These are phyloP conservation scores for Sebastiscus albofasciatus DNA, from an alignment of 2,797 vertebrate genomes.

Conservation along the genomic window DNA sequence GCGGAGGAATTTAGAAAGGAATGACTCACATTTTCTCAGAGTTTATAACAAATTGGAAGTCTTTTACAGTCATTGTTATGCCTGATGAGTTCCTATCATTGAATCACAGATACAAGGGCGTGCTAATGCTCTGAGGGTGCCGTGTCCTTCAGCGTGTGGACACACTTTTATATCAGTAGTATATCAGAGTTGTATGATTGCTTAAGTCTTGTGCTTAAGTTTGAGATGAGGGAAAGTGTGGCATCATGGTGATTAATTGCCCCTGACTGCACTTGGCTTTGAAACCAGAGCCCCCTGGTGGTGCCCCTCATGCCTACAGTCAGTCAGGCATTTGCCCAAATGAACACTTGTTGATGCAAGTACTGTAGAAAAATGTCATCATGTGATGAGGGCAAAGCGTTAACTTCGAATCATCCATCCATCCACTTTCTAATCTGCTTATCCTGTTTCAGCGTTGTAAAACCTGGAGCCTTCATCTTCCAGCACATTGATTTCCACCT, in stretches of 20 bases:
- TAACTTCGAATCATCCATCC: conserved; percentile 8
- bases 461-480: background rate
- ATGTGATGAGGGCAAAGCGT: background rate
- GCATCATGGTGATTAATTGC: conserved; percentile 50
- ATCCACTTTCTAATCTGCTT: conserved; percentile 6
- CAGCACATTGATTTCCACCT: background rate
- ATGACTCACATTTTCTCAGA: conserved; percentile 26
- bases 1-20: conserved; percentile 24
- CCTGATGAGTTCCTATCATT: background rate
- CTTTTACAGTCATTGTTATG: background rate
- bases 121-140: background rate
- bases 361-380: background rate
- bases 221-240: background rate
- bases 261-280: conserved; percentile 71
- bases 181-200: background rate
- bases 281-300: conserved; percentile 84
- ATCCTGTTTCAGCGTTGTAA: background rate
- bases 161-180: background rate
- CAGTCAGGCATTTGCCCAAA: conserved; percentile 38
- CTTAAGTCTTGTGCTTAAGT: background rate
- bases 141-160: background rate
- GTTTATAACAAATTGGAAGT: conserved; percentile 5
- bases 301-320: conserved; percentile 71
- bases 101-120: background rate
- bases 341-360: background rate